Evolutionary conservation across 2,113 vertebrate genomes (phyloP).

Genomic region (Syrmaticus mikado): DNA sequence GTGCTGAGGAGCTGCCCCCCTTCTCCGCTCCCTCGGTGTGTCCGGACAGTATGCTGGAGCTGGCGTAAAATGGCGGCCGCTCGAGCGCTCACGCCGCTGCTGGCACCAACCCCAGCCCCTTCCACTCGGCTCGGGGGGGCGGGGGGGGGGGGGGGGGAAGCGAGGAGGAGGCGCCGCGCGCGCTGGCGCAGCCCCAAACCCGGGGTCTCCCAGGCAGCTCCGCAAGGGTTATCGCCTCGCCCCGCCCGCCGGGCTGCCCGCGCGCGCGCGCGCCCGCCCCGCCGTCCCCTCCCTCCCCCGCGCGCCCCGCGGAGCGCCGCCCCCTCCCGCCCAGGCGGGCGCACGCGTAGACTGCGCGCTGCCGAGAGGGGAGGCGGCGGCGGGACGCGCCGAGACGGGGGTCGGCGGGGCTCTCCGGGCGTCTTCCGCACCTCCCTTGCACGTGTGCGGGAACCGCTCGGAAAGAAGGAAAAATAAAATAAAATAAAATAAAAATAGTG

Average conservation of each 20-base stretch:
- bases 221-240: conserved; percentile 73
- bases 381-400: neutral
- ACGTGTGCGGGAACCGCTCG: neutral
- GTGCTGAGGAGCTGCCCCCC: conserved; percentile 79
- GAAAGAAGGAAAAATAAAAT: neutral
- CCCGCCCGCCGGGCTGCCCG: conserved; percentile 34
- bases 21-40: conserved; percentile 84
- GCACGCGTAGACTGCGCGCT: neutral
- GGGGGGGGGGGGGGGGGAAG: neutral
- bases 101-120: conserved; percentile 82
- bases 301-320: neutral
- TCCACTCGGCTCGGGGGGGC: conserved; percentile 58
- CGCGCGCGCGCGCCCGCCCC: neutral
- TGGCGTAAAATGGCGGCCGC: conserved; percentile 95
- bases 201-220: conserved; percentile 85
- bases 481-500: neutral
- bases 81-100: conserved; percentile 81
- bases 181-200: conserved; percentile 36
- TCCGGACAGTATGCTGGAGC: conserved; percentile 83
- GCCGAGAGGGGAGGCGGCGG: neutral
- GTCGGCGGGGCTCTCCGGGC: neutral
- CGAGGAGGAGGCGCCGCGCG: conserved; percentile 24
- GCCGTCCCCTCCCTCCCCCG: neutral
- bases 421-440: neutral
- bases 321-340: too few species aligned